Evolutionary conservation across 2,797 vertebrate genomes (phyloP), one percentile per base, ranked within the genome.

Genomic region (Siniperca obscura): DNA sequence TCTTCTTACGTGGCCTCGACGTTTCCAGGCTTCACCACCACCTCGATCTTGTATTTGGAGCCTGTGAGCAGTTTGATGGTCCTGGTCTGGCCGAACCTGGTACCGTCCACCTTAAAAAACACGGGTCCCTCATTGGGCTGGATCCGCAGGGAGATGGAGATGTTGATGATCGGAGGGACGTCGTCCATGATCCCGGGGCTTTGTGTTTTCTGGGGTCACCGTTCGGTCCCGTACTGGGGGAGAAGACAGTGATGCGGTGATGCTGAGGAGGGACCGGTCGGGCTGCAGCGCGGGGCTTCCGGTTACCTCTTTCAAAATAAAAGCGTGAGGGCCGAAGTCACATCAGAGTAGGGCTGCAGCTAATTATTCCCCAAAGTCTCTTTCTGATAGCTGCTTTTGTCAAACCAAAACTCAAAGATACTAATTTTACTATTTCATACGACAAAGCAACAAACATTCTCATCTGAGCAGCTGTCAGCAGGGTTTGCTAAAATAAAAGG

Each of bases 1-100:
- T 30, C 16, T 53, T 93, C 98, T 97, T 96, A 99, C 98, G 93
- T 96, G 91, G 97, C 97, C 89, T 97, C 95, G 36, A 97, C 91
- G 75, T 88, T 96, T n/a, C 96, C 97, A 22, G 98, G 98, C 89
- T 97, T 98, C 30, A 98, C 44, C 67, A 95, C 94, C 92, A 99
- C 96, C 91, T 98, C 96, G 88, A 99, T 97, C 93, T 97, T 97
- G 95, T 99, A 99, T 56, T 98, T 99, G 82, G 98, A 98, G 14
- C 98, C 98, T 0, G 98, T 99, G 46, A 99, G 96, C 92, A 99
- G 94, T 85, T 99, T 99, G 93, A 99, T 98, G 81, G 98, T 99
- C 74, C 98, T 93, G 93, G 89, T 99, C 95, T 99, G 98, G 13
- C 98, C 98, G 90, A 99, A 99, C 5, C 98, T 92, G 85, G 97